These are phyloP conservation scores for Mythimna lalbum DNA, from an alignment of 2,888 invertebrate species.

Conservation along the genomic window DNA sequence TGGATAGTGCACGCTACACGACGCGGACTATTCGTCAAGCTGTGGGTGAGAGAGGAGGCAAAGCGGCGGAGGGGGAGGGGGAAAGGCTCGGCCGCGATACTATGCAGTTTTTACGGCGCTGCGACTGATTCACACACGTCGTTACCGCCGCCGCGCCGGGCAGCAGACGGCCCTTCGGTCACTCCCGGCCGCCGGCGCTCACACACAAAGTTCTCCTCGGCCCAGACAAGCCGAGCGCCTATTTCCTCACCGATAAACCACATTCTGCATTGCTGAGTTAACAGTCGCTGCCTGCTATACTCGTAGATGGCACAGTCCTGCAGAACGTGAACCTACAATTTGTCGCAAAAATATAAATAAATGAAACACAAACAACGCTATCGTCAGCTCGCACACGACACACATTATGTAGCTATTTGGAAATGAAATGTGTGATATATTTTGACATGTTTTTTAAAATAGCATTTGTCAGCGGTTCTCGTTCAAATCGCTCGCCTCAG, in stretches of 20 bases:
- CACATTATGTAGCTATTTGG: not conserved
- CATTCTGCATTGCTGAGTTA: conserved; percentile 21
- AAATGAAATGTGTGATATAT: not conserved
- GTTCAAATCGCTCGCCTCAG: not conserved
- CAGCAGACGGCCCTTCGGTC: not conserved
- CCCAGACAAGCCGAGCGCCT: conserved; percentile 3
- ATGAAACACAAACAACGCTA: conserved; percentile 1
- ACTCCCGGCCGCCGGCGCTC: not conserved
- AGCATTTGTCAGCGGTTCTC: not conserved
- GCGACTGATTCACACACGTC: conserved; percentile 46
- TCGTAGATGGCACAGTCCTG: not conserved
- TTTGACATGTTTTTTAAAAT: not conserved
- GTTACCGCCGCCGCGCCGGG: conserved; percentile 16
- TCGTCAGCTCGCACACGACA: not conserved
- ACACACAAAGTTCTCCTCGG: conserved; percentile 20
- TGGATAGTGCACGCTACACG: conserved; percentile 36
- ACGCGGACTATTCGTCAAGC: conserved; percentile 42
- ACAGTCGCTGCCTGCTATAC: not conserved
- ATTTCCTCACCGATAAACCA: conserved; percentile 37
- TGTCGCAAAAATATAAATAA: not conserved
- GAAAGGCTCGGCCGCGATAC: conserved; percentile 15
- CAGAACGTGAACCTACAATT: not conserved
- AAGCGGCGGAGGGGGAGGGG: not conserved
- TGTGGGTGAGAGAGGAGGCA: not conserved
- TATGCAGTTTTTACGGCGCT: conserved; percentile 42